Base-by-base conservation (phyloP, 2,113 vertebrate species). In the Hippocampus barbouri region DNA sequence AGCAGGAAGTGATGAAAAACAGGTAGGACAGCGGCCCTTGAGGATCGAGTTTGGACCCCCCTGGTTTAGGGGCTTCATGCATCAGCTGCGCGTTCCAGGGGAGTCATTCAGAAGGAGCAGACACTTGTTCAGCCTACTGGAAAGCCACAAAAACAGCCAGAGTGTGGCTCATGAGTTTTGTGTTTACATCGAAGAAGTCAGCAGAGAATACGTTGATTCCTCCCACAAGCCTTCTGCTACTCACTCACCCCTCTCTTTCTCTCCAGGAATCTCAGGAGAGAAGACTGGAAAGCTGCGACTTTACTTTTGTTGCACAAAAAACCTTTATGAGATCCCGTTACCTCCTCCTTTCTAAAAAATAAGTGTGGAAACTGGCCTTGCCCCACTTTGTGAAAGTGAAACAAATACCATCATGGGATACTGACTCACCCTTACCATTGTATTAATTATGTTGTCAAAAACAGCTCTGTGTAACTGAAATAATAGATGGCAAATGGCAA, bases 221-320 rank as follows among this genome's bases (percentile, higher is more conserved):
- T 49, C 73, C 70, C 82, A 79, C 62, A 56, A 54, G 79, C 78
- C 74, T 74, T 73, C 77, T 78, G 69, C 53, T 62, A 23, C 45
- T 68, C 34, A 73, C 65, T 69, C 69, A 38, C 34, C 34, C 34
- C 15, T 60, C 38, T 49, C 40, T 68, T 72, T 67, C 70, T 79
- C 82, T 41, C 85, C 74, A 75, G 89, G 86, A 85, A 83, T 93
- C 90, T 91, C 78, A 83, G 68, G 0, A 79, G 79, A 68, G 51
- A 71, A 72, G 90, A 79, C 82, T 75, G 92, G 94, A 94, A 95
- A 95, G 94, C 91, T 92, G 90, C 91, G 90, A 88, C 86, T 76
- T 87, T 91, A 87, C 91, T 93, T 91, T 90, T 73, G 82, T 83
- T 69, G 57, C 83, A 95, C 93, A 96, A 94, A 94, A 91, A 80